phyloP scores from a whole-genome alignment of 53 echinoderm and acorn worm species.

The Crossaster papposus region DNA sequence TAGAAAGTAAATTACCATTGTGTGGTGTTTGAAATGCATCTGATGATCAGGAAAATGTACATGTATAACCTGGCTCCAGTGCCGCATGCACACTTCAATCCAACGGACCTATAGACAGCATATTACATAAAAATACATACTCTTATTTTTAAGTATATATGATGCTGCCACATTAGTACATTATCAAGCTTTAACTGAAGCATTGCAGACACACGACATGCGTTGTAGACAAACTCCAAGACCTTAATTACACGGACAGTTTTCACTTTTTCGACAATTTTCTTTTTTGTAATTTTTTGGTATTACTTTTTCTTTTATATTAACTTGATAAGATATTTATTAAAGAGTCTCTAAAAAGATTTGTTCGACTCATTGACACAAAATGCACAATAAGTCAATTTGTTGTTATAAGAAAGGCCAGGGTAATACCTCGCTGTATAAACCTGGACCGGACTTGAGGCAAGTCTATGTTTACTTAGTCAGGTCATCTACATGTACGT shows the following conservation, averaged over 20 bases:
- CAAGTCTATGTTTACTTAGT: slow-evolving; percentile 27
- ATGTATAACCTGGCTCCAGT: background rate
- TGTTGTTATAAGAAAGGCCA: background rate
- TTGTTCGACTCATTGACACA: background rate
- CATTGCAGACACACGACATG: background rate
- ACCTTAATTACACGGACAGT: background rate
- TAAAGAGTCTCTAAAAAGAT: background rate
- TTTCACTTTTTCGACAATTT: background rate
- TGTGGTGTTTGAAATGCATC: background rate
- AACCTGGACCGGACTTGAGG: slow-evolving; percentile 8
- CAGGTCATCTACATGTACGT: slow-evolving; percentile 18
- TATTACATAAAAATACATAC: background rate
- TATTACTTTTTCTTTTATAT: background rate
- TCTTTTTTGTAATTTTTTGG: background rate
- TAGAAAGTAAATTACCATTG: too few relatives aligned
- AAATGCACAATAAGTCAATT: background rate
- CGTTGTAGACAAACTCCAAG: slow-evolving; percentile 7
- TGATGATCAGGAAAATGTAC: too few relatives aligned
- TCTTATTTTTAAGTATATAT: background rate
- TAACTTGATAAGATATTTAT: background rate
- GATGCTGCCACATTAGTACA: background rate
- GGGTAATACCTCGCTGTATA: background rate
- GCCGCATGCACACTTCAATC: background rate
- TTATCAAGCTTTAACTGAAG: background rate
- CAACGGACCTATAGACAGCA: background rate